phyloP scores from a whole-genome alignment of 1,140 invertebrate genomes.

The Dolichoris vasculosae region DNA sequence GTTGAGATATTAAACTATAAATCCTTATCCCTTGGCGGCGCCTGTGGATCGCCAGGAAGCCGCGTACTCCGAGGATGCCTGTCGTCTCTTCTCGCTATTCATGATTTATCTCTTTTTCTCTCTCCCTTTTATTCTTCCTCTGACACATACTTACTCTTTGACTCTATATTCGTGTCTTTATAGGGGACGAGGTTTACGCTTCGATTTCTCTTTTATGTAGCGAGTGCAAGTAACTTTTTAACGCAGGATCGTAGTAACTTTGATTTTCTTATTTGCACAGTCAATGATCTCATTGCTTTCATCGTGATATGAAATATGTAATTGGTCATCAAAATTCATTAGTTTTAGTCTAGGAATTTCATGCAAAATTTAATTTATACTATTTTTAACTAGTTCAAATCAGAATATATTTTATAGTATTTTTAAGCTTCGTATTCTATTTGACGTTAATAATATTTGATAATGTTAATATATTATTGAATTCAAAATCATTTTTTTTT shows the following conservation, averaged over 20 bases:
- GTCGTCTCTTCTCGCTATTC: background rate
- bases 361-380: too few relatives aligned
- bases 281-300: constrained; percentile 4
- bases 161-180: background rate
- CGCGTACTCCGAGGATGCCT: background rate
- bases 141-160: background rate
- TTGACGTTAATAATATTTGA: too few relatives aligned
- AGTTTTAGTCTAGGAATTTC: too few relatives aligned
- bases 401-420: too few relatives aligned
- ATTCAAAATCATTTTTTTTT: too few relatives aligned
- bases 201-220: constrained; percentile 19
- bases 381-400: too few relatives aligned
- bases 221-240: constrained; percentile 11
- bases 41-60: constrained; percentile 22
- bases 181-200: constrained; percentile 10
- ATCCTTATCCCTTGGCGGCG: constrained; percentile 69
- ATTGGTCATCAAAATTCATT: too few relatives aligned
- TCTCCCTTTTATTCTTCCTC: background rate
- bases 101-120: constrained; percentile 9
- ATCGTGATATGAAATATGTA: background rate
- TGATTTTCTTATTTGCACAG: constrained; percentile 24
- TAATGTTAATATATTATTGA: too few relatives aligned
- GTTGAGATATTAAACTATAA: constrained; percentile 76
- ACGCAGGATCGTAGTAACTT: background rate
- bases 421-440: too few relatives aligned